These are phyloP conservation scores for Cairina moschata DNA, from an alignment of 2,113 vertebrate genomes.

Conservation along the genomic window DNA sequence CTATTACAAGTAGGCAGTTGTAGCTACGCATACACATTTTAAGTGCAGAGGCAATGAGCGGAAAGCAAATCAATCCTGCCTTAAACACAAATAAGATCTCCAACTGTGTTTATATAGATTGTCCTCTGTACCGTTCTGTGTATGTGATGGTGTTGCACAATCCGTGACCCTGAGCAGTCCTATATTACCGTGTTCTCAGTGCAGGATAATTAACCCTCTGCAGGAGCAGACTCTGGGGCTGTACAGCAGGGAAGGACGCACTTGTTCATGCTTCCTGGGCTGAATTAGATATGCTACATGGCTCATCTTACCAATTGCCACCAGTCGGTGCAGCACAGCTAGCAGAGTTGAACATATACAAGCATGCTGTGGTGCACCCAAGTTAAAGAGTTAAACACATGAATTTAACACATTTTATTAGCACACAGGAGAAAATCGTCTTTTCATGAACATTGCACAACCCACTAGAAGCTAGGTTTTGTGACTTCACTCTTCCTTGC, in stretches of 20 bases:
- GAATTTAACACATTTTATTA: background rate
- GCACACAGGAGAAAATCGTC: background rate
- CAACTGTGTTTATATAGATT: slow-evolving; percentile 1
- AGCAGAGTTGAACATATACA: background rate
- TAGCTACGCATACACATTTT: background rate
- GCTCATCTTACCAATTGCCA: background rate
- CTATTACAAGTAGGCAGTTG: background rate
- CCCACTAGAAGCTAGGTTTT: background rate
- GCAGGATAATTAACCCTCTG: background rate
- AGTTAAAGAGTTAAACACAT: background rate
- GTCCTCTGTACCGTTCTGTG: background rate
- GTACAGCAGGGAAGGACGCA: background rate
- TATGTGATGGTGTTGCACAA: background rate
- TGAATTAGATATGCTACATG: background rate
- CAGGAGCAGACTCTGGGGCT: background rate
- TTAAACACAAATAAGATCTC: slow-evolving; percentile 16
- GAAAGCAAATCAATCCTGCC: slow-evolving; percentile 6
- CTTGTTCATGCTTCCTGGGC: background rate
- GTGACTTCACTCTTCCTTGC: background rate
- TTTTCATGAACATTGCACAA: background rate
- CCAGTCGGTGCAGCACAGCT: background rate
- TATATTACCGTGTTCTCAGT: background rate
- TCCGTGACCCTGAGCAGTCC: background rate
- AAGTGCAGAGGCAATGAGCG: background rate
- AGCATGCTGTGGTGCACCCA: background rate